Evolutionary conservation across 1,140 invertebrate species (phyloP).

Genomic region (Tetranychus urticae): DNA sequence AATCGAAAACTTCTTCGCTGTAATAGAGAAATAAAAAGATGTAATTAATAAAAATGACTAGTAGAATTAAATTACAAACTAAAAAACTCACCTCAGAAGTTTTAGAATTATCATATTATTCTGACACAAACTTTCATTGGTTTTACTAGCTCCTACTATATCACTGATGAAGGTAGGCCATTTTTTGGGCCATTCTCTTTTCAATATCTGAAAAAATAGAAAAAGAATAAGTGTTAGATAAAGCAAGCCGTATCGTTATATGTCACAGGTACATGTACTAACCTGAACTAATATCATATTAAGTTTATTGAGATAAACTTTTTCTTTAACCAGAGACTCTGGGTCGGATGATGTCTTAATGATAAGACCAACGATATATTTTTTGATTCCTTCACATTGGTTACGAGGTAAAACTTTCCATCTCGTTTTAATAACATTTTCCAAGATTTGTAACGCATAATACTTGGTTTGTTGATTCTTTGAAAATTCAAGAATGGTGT

Average conservation of each 20-base stretch:
- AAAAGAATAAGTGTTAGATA: neutral
- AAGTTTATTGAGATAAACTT: slow-evolving; percentile 90
- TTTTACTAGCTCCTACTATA: slow-evolving; percentile 95
- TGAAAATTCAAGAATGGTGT: slow-evolving; percentile 88
- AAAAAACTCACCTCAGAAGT: slow-evolving; percentile 38
- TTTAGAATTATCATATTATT: slow-evolving; percentile 99
- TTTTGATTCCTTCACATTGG: slow-evolving; percentile 96
- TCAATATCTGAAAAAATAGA: slow-evolving; percentile 51
- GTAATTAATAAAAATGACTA: neutral
- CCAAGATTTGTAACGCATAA: slow-evolving; percentile 95
- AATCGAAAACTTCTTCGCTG: slow-evolving; percentile 97
- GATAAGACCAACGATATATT: slow-evolving; percentile 93
- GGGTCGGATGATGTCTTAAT: slow-evolving; percentile 93
- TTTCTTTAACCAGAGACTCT: slow-evolving; percentile 63
- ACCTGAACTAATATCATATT: slow-evolving; percentile 95
- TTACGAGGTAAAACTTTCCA: slow-evolving; percentile 96
- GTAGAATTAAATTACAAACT: neutral
- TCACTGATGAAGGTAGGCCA: slow-evolving; percentile 98
- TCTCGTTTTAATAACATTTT: slow-evolving; percentile 94
- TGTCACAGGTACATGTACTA: slow-evolving; percentile 8
- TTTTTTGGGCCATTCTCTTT: slow-evolving; percentile 98
- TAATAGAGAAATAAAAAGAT: slow-evolving; percentile 3
- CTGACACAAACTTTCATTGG: slow-evolving; percentile 93
- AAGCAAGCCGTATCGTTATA: too few relatives aligned
- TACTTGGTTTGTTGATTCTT: slow-evolving; percentile 96